phyloP scores from a whole-genome alignment of 2,113 vertebrate species.

The Sterrhoptilus dennistouni region DNA sequence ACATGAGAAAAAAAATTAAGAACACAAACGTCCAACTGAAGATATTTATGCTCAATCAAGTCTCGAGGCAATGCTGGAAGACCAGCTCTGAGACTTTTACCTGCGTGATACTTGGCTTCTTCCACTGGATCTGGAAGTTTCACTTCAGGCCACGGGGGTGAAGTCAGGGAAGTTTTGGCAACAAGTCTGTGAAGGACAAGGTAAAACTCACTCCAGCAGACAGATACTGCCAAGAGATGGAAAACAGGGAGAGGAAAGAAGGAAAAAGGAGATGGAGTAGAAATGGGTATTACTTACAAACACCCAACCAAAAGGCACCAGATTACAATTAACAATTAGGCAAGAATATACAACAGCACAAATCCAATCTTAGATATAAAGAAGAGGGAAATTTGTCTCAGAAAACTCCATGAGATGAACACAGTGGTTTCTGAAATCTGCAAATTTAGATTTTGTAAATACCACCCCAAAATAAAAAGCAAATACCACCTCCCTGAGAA shows the following conservation, averaged over 20 bases:
- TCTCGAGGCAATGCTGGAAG: background rate
- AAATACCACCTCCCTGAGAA: accelerated
- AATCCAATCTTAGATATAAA: background rate
- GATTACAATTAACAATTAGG: background rate
- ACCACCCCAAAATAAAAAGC: background rate
- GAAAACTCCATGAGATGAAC: background rate
- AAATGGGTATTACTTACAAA: background rate
- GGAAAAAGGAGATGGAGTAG: background rate
- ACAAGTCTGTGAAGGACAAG: conserved; percentile 62
- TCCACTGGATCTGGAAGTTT: conserved; percentile 71
- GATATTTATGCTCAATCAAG: background rate
- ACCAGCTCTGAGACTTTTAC: background rate
- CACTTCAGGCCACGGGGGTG: conserved; percentile 80
- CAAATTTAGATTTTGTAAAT: background rate
- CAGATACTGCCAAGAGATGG: background rate
- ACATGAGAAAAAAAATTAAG: accelerated
- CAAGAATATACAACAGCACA: background rate
- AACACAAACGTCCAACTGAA: background rate
- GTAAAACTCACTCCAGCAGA: background rate
- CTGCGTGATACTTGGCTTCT: conserved; percentile 74
- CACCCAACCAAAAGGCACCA: background rate
- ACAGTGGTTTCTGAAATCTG: background rate
- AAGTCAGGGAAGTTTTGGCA: conserved; percentile 80
- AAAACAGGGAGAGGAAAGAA: background rate
- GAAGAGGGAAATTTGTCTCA: background rate